Conservation (phyloP, 2,113 vertebrate genomes). For the Piaya cayana region DNA sequence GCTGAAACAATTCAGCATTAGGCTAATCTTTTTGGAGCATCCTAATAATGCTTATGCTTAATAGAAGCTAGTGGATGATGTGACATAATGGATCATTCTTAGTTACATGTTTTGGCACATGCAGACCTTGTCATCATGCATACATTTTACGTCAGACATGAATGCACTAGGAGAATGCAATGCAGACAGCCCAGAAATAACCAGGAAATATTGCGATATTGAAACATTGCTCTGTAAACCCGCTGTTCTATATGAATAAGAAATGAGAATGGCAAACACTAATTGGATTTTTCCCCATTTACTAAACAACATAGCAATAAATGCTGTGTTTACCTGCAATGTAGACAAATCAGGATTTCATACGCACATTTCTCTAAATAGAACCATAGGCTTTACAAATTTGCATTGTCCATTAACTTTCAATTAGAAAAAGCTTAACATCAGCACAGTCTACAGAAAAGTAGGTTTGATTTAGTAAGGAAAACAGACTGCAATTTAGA, state of each 20-base stretch:
- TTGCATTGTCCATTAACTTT: conserved; percentile 8
- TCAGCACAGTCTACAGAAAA: background rate
- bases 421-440: conserved; percentile 20
- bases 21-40: background rate
- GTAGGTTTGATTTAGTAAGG: background rate
- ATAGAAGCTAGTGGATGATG: conserved; percentile 61
- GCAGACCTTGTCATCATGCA: conserved; percentile 78
- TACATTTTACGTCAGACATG: conserved; percentile 75
- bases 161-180: conserved; percentile 73
- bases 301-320: conserved; percentile 53
- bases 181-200: conserved; percentile 86
- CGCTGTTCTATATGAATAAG: conserved; percentile 84
- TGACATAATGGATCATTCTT: conserved; percentile 69
- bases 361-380: conserved; percentile 5
- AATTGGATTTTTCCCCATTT: conserved; percentile 65
- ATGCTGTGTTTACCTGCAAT: conserved; percentile 65
- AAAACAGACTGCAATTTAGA: background rate
- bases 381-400: conserved; percentile 9
- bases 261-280: conserved; percentile 81
- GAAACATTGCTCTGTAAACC: conserved; percentile 77
- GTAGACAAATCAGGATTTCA: conserved; percentile 66
- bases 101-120: conserved; percentile 76
- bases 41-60: conserved; percentile 48
- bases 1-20: conserved; percentile 46
- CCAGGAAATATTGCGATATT: conserved; percentile 80